A percentile compares a stretch with the other conserved stretches of the same genome.
phyloP scores from a whole-genome alignment of 2,797 vertebrate genomes.

The Neopelma chrysocephalum region DNA sequence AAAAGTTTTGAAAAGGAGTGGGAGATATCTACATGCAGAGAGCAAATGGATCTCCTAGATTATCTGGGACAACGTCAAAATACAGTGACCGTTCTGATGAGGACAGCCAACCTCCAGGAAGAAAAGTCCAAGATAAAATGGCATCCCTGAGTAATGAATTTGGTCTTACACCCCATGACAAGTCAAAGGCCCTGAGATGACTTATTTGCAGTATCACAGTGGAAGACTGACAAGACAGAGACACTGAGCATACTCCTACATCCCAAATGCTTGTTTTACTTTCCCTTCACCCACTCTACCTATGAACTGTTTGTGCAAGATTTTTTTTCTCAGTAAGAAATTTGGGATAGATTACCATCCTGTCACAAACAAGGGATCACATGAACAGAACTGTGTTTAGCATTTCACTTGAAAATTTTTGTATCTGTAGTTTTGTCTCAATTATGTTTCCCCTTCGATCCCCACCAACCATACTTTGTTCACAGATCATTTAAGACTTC shows the following conservation, averaged over 20 bases:
- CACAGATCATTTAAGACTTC: not conserved
- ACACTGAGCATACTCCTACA: not conserved
- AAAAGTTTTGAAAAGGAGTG: not conserved
- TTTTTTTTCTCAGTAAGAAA: not conserved
- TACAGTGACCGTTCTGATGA: not conserved
- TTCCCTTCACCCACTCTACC: not conserved
- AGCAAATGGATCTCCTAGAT: not conserved
- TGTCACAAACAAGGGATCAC: not conserved
- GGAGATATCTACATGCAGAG: not conserved
- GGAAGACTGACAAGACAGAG: not conserved
- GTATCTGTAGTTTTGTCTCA: not conserved
- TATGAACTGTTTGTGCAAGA: not conserved
- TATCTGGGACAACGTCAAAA: not conserved
- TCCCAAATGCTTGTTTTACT: accelerated
- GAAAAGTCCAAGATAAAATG: not conserved
- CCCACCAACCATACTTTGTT: not conserved
- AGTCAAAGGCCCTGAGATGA: not conserved
- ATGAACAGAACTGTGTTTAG: not conserved
- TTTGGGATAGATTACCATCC: not conserved
- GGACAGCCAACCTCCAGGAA: not conserved
- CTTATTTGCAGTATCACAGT: not conserved
- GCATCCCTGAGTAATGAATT: not conserved
- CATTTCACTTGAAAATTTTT: not conserved
- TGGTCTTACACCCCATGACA: not conserved
- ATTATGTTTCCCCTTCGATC: not conserved